These are phyloP conservation scores for Dioctria linearis DNA, from an alignment of 2,888 invertebrate species.

Conservation along the genomic window DNA sequence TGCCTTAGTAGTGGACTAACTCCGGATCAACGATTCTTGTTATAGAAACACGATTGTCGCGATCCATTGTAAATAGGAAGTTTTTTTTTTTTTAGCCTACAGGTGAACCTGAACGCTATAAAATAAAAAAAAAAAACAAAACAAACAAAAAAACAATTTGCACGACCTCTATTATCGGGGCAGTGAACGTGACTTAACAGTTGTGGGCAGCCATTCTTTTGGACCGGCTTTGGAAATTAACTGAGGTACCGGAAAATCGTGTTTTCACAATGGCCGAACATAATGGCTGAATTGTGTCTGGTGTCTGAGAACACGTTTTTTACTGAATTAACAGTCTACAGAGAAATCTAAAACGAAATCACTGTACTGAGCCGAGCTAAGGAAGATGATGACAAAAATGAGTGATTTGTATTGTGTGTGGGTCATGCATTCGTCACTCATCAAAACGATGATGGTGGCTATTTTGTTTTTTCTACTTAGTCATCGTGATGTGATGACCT, in stretches of 20 bases:
- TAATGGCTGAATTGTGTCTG: slow-evolving; percentile 37
- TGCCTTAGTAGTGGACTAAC: neutral
- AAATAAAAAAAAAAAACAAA: no score
- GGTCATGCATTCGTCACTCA: slow-evolving; percentile 43
- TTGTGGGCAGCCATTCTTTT: slow-evolving; percentile 15
- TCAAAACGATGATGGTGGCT: slow-evolving; percentile 19
- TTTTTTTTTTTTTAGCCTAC: slow-evolving; percentile 2
- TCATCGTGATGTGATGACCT: slow-evolving; percentile 13
- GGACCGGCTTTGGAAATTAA: slow-evolving; percentile 14
- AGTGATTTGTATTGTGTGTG: slow-evolving; percentile 4
- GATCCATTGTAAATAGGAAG: neutral
- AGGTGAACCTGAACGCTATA: slow-evolving; percentile 14
- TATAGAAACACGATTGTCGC: neutral
- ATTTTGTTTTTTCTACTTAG: slow-evolving; percentile 20
- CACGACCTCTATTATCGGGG: slow-evolving; percentile 13
- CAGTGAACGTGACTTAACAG: slow-evolving; percentile 42
- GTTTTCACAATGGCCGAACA: slow-evolving; percentile 43
- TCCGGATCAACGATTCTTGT: neutral
- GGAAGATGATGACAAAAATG: slow-evolving; percentile 30
- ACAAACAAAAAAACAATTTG: slow-evolving; percentile 15
- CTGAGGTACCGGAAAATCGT: slow-evolving; percentile 47
- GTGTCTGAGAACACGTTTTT: slow-evolving; percentile 23
- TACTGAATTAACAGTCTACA: slow-evolving; percentile 19
- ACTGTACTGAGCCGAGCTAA: neutral
- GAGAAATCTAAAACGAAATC: slow-evolving; percentile 33